Evolutionary conservation across 2,797 vertebrate genomes (phyloP), one percentile per base, ranked within the genome.

Genomic region (Crenichthys baileyi): DNA sequence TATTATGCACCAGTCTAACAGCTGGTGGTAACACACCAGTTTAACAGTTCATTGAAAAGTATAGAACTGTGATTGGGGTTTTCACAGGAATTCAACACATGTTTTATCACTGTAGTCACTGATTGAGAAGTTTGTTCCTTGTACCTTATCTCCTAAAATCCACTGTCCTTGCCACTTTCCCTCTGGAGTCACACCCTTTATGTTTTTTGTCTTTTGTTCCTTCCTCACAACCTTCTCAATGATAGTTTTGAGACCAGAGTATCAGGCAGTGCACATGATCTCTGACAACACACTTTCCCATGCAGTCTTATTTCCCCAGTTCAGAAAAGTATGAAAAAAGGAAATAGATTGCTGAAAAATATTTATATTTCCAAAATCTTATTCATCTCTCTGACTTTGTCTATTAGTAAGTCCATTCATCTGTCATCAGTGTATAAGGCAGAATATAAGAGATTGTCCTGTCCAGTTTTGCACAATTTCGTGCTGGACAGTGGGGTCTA

Each of bases 1-100:
- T 46, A 7, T 46, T 46, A 46, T 26, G 24, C 24, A 26, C 41
- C 7, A 79, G 67, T 67, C 46, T 71, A 84, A 76, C 75, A 75
- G 26, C 76, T 65, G 79, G 77, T 71, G 75, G 77, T 55, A 36
- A 71, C 31, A 15, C 12, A 26, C 26, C n/a, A 20, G 3, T 20
- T 36, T 39, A 65, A 65, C 7, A 36, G 20, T 67, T 67, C 24
- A 41, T 67, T 39, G 63, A 41, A 41, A 41, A 41, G 36, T 6
- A 24, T 13, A 41, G 36, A 41, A 24, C 39, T 8, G 20, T 41
- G 20, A 70, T 1, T 70, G 9, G 41, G 41, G n/a, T 15, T 53
- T 53, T 24, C 46, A 44, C 22, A 68, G 39, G 39, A 12, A 68
- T 44, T 68, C 1, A 44, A 44, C 12, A 9, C 24, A 16, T 15